Percentiles rank a stretch among this genome's conserved stretches.
Conservation (phyloP, 2,113 vertebrate genomes). For the Miniopterus natalensis region DNA sequence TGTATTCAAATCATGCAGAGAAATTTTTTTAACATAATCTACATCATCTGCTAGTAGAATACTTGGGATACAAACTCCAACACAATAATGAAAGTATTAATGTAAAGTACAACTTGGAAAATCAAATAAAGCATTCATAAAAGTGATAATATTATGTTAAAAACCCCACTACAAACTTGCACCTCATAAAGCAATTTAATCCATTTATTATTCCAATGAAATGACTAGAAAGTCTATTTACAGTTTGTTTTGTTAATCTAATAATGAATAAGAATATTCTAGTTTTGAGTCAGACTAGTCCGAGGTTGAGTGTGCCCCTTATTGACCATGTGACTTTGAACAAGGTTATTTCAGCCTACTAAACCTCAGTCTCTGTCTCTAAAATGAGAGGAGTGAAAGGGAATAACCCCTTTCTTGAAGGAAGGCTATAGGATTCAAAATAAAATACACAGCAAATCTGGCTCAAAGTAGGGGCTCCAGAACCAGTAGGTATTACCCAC, state of each 20-base stretch:
- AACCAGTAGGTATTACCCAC: background rate
- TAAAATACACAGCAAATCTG: background rate
- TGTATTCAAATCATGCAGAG: slow-evolving; percentile 4
- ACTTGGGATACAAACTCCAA: background rate
- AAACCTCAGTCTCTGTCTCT: background rate
- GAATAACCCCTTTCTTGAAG: background rate
- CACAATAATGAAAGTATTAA: slow-evolving; percentile 40
- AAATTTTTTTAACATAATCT: slow-evolving; percentile 18
- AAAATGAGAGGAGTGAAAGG: background rate
- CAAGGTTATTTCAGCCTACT: background rate
- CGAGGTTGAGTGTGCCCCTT: background rate
- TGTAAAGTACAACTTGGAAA: slow-evolving; percentile 49
- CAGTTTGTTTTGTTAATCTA: background rate
- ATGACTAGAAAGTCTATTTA: slow-evolving; percentile 34
- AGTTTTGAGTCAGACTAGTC: background rate
- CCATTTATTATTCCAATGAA: slow-evolving; percentile 49
- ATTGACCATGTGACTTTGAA: background rate
- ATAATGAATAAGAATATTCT: background rate
- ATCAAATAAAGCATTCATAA: slow-evolving; percentile 49
- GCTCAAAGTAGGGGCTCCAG: background rate
- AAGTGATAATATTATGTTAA: slow-evolving; percentile 47
- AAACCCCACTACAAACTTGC: slow-evolving; percentile 13
- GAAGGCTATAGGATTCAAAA: background rate
- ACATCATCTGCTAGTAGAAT: background rate
- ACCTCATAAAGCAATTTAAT: slow-evolving; percentile 1